Evolutionary conservation across 2,113 vertebrate genomes (phyloP), one percentile per base, ranked within the genome.

Genomic region (Actenoides hombroni): DNA sequence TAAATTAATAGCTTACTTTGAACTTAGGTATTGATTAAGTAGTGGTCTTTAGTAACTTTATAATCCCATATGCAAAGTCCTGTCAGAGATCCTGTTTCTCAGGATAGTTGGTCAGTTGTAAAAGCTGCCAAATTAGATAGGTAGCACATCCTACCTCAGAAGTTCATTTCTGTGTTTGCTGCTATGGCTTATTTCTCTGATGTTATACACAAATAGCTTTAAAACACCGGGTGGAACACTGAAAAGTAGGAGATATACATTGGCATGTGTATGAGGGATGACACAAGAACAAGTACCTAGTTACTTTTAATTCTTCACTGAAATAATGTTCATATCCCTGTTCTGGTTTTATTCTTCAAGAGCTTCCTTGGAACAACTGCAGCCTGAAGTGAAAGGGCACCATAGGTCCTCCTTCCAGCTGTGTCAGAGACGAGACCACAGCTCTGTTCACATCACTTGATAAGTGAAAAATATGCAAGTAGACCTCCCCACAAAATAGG

Each of bases 11-110:
- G 9, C 5, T 82, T 70, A 21, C 3, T 93, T 80, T 56, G 13
- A 70, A 88, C 17, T 78, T 49, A 25, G 2, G 3, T 54, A 49
- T 63, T 68, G 29, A 57, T 9, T 39, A 59, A 85, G 4, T 10
- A 51, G 3, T 8, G 13, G 6, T 54, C 16, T 26, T 92, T 26
- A 37, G 7, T 51, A 70, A 40, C 14, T 87, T 95, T 42, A 46
- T 75, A 81, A 39, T 1, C 1, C 6, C 6, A 14, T 20, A 14
- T 0, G 2, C 13, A 49, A 77, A 68, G 25, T 42, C 5, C 0
- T 78, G 9, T 31, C 31, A 91, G 26, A 81, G 11, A 25, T 78
- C 16, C 48, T 69, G 23, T 67, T 90, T 35, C 39, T 90, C n/a
- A 35, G 33, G 6, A 69, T 39, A 59, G 29, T 29, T 46, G 73